phyloP scores from a whole-genome alignment of 1,140 invertebrate genomes.

The Ceratosolen fusciceps region DNA sequence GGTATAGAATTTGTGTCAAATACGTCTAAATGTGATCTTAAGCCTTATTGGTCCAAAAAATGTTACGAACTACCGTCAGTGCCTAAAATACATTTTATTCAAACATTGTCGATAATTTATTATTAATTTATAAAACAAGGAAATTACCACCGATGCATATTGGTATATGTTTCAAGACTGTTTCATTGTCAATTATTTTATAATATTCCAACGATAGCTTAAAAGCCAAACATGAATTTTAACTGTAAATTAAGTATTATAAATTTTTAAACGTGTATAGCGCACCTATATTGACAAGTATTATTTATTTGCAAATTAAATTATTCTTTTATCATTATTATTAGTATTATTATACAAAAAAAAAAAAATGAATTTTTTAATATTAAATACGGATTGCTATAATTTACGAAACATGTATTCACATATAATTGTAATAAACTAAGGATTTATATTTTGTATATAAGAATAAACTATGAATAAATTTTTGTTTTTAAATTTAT shows the following conservation, averaged over 20 bases:
- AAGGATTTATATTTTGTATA: slow-evolving; percentile 38
- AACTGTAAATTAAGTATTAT: slow-evolving; percentile 12
- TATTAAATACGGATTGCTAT: slow-evolving; percentile 40
- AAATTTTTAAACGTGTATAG: slow-evolving; percentile 13
- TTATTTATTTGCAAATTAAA: slow-evolving; percentile 24
- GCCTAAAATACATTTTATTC: slow-evolving; percentile 31
- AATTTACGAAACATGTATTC: slow-evolving; percentile 25
- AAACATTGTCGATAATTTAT: no score
- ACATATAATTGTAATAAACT: slow-evolving; percentile 28
- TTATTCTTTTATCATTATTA: neutral
- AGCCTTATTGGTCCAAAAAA: slow-evolving; percentile 14
- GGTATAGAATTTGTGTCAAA: slow-evolving; percentile 42
- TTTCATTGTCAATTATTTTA: slow-evolving; percentile 25
- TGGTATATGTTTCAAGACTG: slow-evolving; percentile 34
- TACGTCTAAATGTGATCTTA: slow-evolving; percentile 36
- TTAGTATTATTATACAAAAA: neutral
- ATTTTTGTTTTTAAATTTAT: slow-evolving; percentile 4
- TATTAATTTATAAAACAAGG: neutral
- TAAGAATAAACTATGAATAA: slow-evolving; percentile 32
- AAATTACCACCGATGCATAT: slow-evolving; percentile 37
- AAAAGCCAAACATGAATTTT: neutral
- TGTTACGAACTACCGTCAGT: slow-evolving; percentile 40
- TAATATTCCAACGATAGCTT: neutral
- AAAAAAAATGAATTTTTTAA: slow-evolving; percentile 21
- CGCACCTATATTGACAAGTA: slow-evolving; percentile 7